phyloP scores from a whole-genome alignment of 2,888 invertebrate genomes.

The Chaitophorus viminalis region DNA sequence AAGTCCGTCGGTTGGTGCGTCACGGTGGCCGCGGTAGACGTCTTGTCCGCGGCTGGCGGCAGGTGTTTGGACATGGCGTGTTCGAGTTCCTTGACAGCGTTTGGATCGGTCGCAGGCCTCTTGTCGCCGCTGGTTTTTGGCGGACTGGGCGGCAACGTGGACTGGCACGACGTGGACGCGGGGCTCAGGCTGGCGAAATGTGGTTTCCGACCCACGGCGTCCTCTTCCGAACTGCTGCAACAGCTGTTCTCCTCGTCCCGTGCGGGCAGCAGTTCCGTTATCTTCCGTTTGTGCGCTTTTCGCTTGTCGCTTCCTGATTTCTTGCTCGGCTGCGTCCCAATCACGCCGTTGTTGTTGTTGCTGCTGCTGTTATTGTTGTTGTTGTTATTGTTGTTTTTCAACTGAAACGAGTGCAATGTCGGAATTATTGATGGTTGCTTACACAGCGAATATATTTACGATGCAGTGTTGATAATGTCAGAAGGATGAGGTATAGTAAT shows the following conservation, averaged over 20 bases:
- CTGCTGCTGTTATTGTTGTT: background rate
- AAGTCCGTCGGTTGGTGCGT: constrained; percentile 77
- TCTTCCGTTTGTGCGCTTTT: constrained; percentile 74
- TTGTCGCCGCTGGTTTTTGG: constrained; percentile 33
- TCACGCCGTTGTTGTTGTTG: constrained; percentile 41
- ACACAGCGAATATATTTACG: too few relatives aligned
- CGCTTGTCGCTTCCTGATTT: constrained; percentile 62
- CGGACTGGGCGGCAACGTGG: constrained; percentile 65
- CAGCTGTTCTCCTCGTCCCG: constrained; percentile 65
- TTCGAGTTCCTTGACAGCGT: constrained; percentile 89
- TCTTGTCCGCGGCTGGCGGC: constrained; percentile 70
- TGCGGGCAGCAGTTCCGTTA: constrained; percentile 68
- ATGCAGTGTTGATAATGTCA: too few relatives aligned
- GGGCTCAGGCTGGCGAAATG: constrained; percentile 70
- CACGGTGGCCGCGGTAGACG: background rate
- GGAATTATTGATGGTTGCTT: too few relatives aligned
- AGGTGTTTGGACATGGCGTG: constrained; percentile 97
- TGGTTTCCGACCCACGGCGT: constrained; percentile 64
- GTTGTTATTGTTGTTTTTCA: constrained; percentile 37
- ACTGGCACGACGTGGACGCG: constrained; percentile 75
- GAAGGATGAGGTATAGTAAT: too few relatives aligned
- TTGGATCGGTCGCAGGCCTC: constrained; percentile 65
- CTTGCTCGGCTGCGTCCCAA: constrained; percentile 53
- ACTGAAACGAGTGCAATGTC: background rate
- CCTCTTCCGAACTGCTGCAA: constrained; percentile 69